Evolutionary conservation across 2,113 vertebrate species (phyloP), one percentile per base, ranked within the genome.

Genomic region (Hippocampus zosterae): DNA sequence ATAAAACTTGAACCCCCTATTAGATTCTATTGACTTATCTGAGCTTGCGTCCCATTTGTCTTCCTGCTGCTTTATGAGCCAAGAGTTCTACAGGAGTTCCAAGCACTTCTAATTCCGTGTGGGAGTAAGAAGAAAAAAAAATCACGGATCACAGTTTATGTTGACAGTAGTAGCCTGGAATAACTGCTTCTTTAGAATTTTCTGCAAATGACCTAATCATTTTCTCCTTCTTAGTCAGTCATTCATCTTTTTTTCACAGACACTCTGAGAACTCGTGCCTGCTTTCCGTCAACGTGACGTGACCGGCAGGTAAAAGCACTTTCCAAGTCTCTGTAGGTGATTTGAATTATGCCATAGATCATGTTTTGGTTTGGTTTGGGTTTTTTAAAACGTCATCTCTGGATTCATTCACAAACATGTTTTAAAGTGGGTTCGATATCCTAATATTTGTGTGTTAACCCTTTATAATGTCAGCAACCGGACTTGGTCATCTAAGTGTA

Each of bases 211-310:
- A 76, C 74, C 67, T 85, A 88, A 91, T 88, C 76, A 85, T 89
- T 91, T 90, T 90, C 86, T 86, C 77, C 23, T 60, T 72, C 65
- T 41, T 81, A 33, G 60, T 65, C 81, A 81, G 80, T 90, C 88
- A 91, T 92, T 92, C 82, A 88, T 92, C 88, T 88, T 85, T 75
- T 25, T n/a, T 57, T 77, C 79, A 77, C 83, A 88, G 81, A 86
- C 77, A 80, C 72, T 57, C 73, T 81, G 79, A 83, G 77, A 62
- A 84, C 78, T 81, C 29, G 57, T 84, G 77, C 77, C 92, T 93
- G 91, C 73, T 91, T 88, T 86, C 77, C 78, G 80, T 91, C 91
- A 90, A 82, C 59, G 19, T 88, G 89, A 88, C 85, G 73, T 50
- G 79, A 73, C 78, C 40, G 13, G 80, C 88, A 86, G 79, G 88